Evolutionary conservation across 2,113 vertebrate genomes (phyloP).

Genomic region (Danionella cerebrum): DNA sequence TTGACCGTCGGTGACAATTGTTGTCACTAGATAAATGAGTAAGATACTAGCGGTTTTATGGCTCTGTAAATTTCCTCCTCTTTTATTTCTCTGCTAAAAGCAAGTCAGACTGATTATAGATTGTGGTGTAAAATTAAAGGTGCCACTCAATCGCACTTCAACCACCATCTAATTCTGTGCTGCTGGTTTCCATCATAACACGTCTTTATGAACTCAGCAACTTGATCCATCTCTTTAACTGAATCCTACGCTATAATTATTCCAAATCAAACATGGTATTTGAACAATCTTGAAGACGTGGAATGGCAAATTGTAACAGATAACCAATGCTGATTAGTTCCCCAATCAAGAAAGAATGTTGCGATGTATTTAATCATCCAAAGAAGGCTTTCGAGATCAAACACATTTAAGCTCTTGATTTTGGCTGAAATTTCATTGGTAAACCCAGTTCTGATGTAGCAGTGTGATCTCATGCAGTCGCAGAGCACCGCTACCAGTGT

Average conservation of each 20-base stretch:
- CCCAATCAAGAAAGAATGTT: neutral
- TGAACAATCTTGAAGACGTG: neutral
- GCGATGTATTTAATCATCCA: neutral
- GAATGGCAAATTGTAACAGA: neutral
- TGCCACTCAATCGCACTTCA: too few relatives aligned
- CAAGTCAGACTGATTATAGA: too few relatives aligned
- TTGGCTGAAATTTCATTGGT: neutral
- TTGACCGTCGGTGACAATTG: too few relatives aligned
- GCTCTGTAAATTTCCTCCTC: too few relatives aligned
- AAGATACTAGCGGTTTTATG: too few relatives aligned
- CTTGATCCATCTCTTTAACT: neutral
- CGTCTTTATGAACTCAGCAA: neutral
- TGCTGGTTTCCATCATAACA: constrained; percentile 6
- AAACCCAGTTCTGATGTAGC: neutral
- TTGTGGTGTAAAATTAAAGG: too few relatives aligned
- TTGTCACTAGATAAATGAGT: too few relatives aligned
- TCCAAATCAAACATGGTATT: neutral
- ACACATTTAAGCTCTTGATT: neutral
- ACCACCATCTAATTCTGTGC: neutral
- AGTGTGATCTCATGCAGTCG: neutral
- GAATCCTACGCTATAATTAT: neutral
- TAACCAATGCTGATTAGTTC: constrained; percentile 9
- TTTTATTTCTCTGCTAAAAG: too few relatives aligned
- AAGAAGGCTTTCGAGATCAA: neutral
- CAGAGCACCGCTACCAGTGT: neutral